Base-by-base conservation (phyloP, 2,797 vertebrate genomes). In the Pseudotriccus pelzelni region DNA sequence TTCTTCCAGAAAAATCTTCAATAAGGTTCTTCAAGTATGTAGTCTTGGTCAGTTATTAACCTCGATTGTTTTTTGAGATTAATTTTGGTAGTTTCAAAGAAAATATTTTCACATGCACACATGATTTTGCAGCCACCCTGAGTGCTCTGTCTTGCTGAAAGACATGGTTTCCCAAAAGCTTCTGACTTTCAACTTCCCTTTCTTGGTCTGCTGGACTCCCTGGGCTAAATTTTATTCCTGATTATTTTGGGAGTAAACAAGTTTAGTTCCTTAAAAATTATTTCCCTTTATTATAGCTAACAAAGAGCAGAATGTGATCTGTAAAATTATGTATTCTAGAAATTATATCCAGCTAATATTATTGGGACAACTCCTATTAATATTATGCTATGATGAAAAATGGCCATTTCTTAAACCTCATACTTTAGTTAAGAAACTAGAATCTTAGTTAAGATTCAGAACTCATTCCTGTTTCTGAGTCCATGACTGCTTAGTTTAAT, bases 391-490 rank as follows among this genome's bases (percentile, higher is more conserved):
- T 21, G 46, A 25, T 43, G 59, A 80, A 89, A 90, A 87, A 46
- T 32, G 30, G 5, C 18, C 5, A 39, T 19, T 92, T 91, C 56
- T 87, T 63, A 67, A 87, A 85, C 77, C 18, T 62, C 36, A 21
- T 37, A 37, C 19, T 3, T 77, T 39, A 67, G 59, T 74, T 75
- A 62, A 58, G n/a, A 75, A 78, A 72, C 32, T 46, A 68, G 58
- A 74, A 46, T 21, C 49, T 72, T 84, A 72, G 58, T 93, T 92
- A 90, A 90, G 49, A 90, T 90, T 93, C 84, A 78, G 81, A 90
- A 73, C 82, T 55, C 82, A 63, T 89, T 87, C 52, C 28, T 76
- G 24, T 74, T 92, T 82, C 84, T 28, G 70, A 84, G 72, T 77
- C 63, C 41, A 68, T 72, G 69, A 81, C 62, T 87, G 87, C 72